phyloP scores from a whole-genome alignment of 1,140 invertebrate genomes.

The Calycopis cecrops region DNA sequence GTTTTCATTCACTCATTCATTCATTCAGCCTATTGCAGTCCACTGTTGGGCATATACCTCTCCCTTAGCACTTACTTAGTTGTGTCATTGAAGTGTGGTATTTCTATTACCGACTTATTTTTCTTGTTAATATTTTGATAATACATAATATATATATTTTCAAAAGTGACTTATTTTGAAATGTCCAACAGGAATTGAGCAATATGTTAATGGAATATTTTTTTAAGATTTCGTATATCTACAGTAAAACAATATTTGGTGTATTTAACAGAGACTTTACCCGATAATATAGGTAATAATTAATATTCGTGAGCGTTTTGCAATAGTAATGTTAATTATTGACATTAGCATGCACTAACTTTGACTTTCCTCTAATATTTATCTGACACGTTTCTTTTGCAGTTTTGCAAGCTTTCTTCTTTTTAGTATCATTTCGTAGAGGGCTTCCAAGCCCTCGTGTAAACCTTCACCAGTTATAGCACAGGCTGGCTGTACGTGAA shows the following conservation, averaged over 20 bases:
- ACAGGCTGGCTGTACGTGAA: conserved; percentile 92
- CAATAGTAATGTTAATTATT: neutral
- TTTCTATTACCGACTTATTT: no score
- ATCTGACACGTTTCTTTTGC: conserved; percentile 82
- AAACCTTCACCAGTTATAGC: conserved; percentile 97
- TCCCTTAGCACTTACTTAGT: no score
- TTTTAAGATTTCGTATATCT: conserved; percentile 67
- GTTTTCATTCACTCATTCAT: no score
- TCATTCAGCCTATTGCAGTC: no score
- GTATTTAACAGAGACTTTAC: conserved; percentile 43
- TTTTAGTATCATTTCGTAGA: conserved; percentile 97
- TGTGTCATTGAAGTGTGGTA: no score
- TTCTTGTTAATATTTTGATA: no score
- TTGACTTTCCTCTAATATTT: conserved; percentile 34
- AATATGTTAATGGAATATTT: conserved; percentile 69
- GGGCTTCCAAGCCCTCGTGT: conserved; percentile 92
- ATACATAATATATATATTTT: no score
- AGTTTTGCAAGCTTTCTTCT: conserved; percentile 92
- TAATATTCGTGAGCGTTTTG: conserved; percentile 5
- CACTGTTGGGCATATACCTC: no score
- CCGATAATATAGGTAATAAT: no score
- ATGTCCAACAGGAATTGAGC: conserved; percentile 65
- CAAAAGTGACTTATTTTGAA: no score
- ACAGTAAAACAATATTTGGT: conserved; percentile 70
- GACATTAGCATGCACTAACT: conserved; percentile 2